Percentiles rank a stretch among this genome's conserved stretches.
These are phyloP conservation scores for Ceratosolen solmsi DNA, from an alignment of 1,140 invertebrate species.

Conservation along the genomic window DNA sequence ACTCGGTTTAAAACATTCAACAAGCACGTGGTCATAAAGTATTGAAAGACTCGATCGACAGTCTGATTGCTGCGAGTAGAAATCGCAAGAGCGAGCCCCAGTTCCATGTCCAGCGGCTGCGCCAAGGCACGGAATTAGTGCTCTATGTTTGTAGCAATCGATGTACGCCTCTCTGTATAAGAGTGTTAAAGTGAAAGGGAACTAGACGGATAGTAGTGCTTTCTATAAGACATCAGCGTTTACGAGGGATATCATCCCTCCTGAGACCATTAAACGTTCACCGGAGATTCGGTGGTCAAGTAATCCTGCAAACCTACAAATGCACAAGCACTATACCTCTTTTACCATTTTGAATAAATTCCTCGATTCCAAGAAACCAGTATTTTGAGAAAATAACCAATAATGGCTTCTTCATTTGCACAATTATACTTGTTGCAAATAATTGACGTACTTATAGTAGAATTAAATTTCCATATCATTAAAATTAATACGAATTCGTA, in stretches of 20 bases:
- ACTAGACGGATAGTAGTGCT: slow-evolving; percentile 19
- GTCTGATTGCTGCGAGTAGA: background rate
- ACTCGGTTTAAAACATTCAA: slow-evolving; percentile 54
- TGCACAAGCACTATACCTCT: slow-evolving; percentile 35
- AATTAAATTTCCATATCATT: too few relatives aligned
- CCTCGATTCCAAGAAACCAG: background rate
- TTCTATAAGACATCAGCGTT: slow-evolving; percentile 54
- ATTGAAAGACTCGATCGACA: slow-evolving; percentile 48
- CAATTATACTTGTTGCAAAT: too few relatives aligned
- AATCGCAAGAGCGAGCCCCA: background rate
- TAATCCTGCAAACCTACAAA: slow-evolving; percentile 56
- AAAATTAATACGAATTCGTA: too few relatives aligned
- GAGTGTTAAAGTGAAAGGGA: background rate
- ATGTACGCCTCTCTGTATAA: background rate
- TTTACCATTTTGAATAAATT: background rate
- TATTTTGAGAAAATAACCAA: background rate
- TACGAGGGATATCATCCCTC: slow-evolving; percentile 53
- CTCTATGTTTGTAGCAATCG: background rate
- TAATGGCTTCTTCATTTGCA: background rate
- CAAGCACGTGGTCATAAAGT: slow-evolving; percentile 48
- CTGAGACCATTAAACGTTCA: slow-evolving; percentile 59
- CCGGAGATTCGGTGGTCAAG: slow-evolving; percentile 58
- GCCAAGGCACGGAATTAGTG: slow-evolving; percentile 6
- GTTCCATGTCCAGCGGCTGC: background rate
- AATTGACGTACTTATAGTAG: too few relatives aligned